Evolutionary conservation across 2,888 invertebrate genomes (phyloP), one percentile per base, ranked within the genome.

Genomic region (Plagiodera versicolora): DNA sequence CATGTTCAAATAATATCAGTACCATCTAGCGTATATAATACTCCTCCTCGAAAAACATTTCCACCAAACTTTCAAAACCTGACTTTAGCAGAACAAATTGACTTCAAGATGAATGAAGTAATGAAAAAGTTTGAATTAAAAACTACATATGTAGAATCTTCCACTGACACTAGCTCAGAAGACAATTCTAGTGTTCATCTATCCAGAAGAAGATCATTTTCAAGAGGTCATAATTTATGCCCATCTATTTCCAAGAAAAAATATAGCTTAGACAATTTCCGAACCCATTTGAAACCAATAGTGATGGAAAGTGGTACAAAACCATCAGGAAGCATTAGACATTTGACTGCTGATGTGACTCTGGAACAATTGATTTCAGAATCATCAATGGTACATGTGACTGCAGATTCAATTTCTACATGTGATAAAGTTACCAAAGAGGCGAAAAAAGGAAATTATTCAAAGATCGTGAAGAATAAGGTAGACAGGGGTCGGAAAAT

Each of bases 41-140:
- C 63, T 2, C 63, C 67, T 0, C 70, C 71, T n/a, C 69, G 56
- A 58, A 70, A 65, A 56, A 68, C 64, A 45, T 70, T 68, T 53
- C 73, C 71, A 8, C 67, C 66, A 19, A 68, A 74, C 28, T 73
- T 71, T 47, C 64, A 66, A 47, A 66, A 70, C 18, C 64, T 79
- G 65, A 64, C 75, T 2, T 59, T 81, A 19, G 68, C 68, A 0
- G 80, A 79, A 55, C 74, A 80, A 68, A 79, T 80, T 46, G 86
- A 86, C 79, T 75, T 80, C 0, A 81, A 83, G 71, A 72, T 85
- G 69, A 78, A 79, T 58, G 79, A 80, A 17, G 83, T 85, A 73
- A 85, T 86, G 85, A 81, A 82, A 64, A 84, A 83, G 66, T 69
- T 84, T 11, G 74, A 84, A 10, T 77, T 80, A 1, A 44, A 53